These are phyloP conservation scores for Chinchilla lanigera DNA, from an alignment of 2,113 vertebrate genomes.

Conservation along the genomic window DNA sequence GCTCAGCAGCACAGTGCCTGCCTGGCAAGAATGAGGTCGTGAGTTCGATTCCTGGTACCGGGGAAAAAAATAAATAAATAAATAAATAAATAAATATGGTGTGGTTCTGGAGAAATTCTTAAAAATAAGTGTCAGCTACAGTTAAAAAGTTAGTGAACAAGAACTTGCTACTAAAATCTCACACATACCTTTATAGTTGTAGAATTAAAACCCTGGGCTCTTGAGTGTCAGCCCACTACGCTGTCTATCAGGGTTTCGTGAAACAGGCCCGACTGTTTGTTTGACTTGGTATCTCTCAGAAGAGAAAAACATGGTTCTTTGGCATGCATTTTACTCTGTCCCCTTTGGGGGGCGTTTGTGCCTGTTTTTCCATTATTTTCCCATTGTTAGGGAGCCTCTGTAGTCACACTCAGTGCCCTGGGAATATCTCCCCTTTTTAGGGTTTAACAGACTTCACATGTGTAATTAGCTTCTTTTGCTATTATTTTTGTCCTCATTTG, in stretches of 20 bases:
- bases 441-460: slow-evolving; percentile 81
- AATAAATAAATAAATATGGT: slow-evolving; percentile 47
- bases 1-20: no score
- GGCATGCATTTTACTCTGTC: background rate
- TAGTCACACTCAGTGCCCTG: slow-evolving; percentile 2
- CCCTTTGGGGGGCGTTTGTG: background rate
- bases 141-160: slow-evolving; percentile 27
- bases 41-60: no score
- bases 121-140: background rate
- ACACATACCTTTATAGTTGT: background rate
- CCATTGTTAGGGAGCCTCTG: slow-evolving; percentile 46
- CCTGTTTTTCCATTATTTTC: slow-evolving; percentile 52
- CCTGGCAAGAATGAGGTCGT: no score
- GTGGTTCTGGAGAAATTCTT: slow-evolving; percentile 6
- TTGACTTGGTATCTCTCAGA: slow-evolving; percentile 57
- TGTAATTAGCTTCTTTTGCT: slow-evolving; percentile 81
- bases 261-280: background rate
- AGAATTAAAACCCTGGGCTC: slow-evolving; percentile 35
- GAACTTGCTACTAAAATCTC: background rate
- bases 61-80: no score
- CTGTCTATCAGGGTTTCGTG: background rate
- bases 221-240: background rate
- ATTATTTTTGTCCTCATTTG: slow-evolving; percentile 83
- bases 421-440: slow-evolving; percentile 71
- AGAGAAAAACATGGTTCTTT: slow-evolving; percentile 50